Evolutionary conservation across 2,888 invertebrate genomes (phyloP), one percentile per base, ranked within the genome.

Genomic region (Prosapia bicincta): DNA sequence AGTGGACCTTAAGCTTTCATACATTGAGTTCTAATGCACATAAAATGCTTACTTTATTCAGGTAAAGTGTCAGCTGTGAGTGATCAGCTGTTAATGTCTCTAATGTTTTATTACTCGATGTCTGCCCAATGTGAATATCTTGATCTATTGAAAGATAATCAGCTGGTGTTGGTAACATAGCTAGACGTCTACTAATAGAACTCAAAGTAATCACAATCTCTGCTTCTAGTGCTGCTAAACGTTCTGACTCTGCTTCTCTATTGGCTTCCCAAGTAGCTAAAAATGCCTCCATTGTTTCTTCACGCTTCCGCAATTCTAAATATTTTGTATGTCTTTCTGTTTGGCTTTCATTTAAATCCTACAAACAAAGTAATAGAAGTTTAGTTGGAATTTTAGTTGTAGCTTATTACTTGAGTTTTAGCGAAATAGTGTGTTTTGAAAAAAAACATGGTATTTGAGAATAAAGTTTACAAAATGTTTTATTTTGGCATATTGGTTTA

Each of bases 261-360:
- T 86, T 89, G 32, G 89, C 87, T 79, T 91, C 90, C 82, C 90
- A 92, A 0, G 88, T 87, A 0, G 88, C 85, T 85, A 94, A 87
- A 82, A 95, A 95, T 23, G 89, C 86, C 80, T 94, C 93, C 89
- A 95, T 94, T 0, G 91, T 91, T 84, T 93, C 92, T 83, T 95
- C 95, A 71, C 93, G 87, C 81, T 92, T 92, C 81, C 92, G 90
- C 70, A 95, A 84, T 82, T 95, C 95, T 66, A 92, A 89, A 82
- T 93, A 95, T 83, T 94, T 94, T 78, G 91, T 90, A 81, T 92
- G 92, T 38, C 92, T 89, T 80, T 94, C 93, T 0, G 91, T 90
- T 80, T 90, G 90, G 20, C 89, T 89, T 82, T 92, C 92, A 82
- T 91, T 91, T 2, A 91, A 83, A 81, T 91, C 90, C 86, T 89